A percentile compares a stretch with the other conserved stretches of the same genome.
phyloP scores from a whole-genome alignment of 2,113 vertebrate genomes.

The Rhea pennata region DNA sequence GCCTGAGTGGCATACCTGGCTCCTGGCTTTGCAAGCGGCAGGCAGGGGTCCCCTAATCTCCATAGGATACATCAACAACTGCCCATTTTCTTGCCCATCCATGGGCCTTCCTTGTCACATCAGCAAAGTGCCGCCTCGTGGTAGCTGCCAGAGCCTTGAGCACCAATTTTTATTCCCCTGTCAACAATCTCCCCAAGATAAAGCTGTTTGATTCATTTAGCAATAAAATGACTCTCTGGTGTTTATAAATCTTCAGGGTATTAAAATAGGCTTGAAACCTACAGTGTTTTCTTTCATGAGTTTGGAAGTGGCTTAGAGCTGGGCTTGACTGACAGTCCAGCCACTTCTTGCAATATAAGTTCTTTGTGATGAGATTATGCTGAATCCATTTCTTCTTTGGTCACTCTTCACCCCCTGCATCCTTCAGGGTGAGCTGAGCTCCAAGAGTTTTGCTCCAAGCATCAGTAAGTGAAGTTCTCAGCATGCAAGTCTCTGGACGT shows the following conservation, averaged over 20 bases:
- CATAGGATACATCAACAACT: neutral
- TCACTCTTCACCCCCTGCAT: accelerated
- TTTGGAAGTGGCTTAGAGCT: neutral
- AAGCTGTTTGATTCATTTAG: neutral
- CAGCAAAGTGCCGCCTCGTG: neutral
- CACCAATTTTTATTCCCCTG: neutral
- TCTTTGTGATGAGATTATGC: neutral
- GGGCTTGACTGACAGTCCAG: neutral
- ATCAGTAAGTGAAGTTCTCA: neutral
- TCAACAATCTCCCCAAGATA: too few relatives aligned
- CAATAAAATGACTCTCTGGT: neutral
- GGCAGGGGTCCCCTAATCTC: neutral
- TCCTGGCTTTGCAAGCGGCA: neutral
- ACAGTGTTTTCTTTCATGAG: neutral
- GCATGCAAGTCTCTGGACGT: neutral
- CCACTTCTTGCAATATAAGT: neutral
- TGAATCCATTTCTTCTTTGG: neutral
- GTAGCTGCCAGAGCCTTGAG: neutral
- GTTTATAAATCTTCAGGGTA: neutral
- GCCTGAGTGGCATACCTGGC: neutral
- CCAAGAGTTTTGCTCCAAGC: neutral
- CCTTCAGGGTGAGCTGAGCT: neutral
- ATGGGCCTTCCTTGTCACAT: neutral
- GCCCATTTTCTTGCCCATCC: neutral
- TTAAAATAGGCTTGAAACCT: neutral